phyloP scores from a whole-genome alignment of 2,113 vertebrate genomes.

The Ursus arctos region DNA sequence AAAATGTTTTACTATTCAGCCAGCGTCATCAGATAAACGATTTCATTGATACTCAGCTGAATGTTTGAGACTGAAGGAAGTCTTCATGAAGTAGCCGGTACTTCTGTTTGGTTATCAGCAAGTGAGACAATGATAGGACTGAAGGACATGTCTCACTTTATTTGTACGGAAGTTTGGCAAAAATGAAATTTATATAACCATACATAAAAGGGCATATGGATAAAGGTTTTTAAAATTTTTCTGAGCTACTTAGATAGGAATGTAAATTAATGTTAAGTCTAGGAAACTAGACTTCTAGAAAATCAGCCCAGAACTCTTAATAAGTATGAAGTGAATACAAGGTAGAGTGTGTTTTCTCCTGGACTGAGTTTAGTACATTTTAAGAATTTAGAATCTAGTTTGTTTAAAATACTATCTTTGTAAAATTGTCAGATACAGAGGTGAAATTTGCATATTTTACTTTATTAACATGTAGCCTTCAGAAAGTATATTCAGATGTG shows the following conservation, averaged over 20 bases:
- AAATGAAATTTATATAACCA: not conserved
- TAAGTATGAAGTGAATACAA: not conserved
- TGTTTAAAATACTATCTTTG: not conserved
- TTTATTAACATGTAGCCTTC: not conserved
- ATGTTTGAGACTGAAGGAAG: conserved; percentile 3
- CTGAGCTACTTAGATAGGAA: not conserved
- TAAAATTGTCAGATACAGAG: conserved; percentile 6
- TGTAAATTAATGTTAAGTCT: not conserved
- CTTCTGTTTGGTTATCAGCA: conserved; percentile 4
- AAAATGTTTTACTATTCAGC: not conserved
- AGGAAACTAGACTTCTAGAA: not conserved
- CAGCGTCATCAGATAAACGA: not conserved
- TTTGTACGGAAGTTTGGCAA: not conserved
- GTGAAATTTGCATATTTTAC: not conserved
- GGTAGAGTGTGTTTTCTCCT: not conserved
- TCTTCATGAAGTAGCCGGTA: not conserved
- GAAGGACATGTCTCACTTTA: conserved; percentile 28
- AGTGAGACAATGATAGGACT: not conserved
- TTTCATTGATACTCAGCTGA: not conserved
- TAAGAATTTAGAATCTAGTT: not conserved
- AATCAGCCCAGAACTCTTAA: not conserved
- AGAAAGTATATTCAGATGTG: not conserved
- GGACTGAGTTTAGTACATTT: not conserved
- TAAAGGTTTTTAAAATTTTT: not conserved
- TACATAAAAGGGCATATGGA: not conserved